phyloP scores from a whole-genome alignment of 64 coral and sea anemone species.

The Stichodactyla helianthus region DNA sequence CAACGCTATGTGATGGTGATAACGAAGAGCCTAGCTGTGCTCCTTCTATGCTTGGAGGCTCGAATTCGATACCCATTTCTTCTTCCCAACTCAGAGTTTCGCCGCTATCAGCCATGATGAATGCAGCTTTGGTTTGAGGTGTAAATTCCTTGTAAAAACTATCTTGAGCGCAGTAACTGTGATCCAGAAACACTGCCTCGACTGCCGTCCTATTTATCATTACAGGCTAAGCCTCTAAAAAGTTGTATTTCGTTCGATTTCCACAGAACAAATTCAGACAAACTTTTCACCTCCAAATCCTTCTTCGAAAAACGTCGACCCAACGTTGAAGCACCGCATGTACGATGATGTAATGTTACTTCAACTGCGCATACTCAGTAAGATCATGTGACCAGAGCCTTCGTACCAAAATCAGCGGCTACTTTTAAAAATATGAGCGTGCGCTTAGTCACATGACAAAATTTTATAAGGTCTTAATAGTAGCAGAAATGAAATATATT shows the following conservation, averaged over 20 bases:
- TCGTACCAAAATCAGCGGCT: background rate
- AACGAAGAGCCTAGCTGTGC: background rate
- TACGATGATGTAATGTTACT: background rate
- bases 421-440: background rate
- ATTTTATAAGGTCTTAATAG: too few species aligned
- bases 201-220: background rate
- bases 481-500: too few species aligned
- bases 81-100: conserved; percentile 4
- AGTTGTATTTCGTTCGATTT: background rate
- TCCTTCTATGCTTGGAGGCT: background rate
- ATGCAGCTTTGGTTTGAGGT: background rate
- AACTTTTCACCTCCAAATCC: background rate
- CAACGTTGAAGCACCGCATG: background rate
- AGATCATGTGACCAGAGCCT: background rate
- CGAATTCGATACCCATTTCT: background rate
- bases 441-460: background rate
- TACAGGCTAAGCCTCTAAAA: background rate
- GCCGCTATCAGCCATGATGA: background rate
- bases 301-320: background rate
- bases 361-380: conserved; percentile 14
- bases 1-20: conserved; percentile 51
- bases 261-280: background rate
- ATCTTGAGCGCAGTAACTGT: conserved; percentile 2
- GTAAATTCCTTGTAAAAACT: background rate
- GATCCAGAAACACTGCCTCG: conserved; percentile 11